These are phyloP conservation scores for Beris chalybata DNA, from an alignment of 2,888 invertebrate genomes.

Conservation along the genomic window DNA sequence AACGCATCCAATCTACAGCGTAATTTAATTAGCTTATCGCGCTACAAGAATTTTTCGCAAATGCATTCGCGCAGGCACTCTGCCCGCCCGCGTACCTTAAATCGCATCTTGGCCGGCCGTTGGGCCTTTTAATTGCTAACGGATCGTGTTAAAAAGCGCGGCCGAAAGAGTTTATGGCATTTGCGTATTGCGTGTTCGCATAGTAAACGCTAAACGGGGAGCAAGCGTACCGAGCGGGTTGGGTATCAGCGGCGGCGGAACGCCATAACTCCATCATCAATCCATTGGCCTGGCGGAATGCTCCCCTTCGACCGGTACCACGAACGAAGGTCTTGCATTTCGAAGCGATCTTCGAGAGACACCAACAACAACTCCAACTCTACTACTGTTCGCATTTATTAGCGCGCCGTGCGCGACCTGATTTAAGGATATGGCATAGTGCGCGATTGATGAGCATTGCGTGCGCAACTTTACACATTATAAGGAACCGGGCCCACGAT, in stretches of 20 bases:
- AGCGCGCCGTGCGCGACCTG: too few relatives aligned
- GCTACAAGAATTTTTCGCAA: conserved; percentile 22
- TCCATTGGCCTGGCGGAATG: conserved; percentile 15
- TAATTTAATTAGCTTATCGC: conserved; percentile 32
- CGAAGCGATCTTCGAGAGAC: too few relatives aligned
- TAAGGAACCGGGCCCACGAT: too few relatives aligned
- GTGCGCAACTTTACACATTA: conserved; percentile 13
- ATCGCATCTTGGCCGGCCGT: conserved; percentile 7
- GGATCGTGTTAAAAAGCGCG: conserved; percentile 26
- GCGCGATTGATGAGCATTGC: conserved; percentile 28
- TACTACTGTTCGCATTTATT: too few relatives aligned
- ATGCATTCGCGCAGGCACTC: conserved; percentile 6
- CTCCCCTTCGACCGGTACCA: too few relatives aligned
- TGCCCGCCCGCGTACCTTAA: too few relatives aligned
- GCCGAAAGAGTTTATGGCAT: conserved; percentile 20
- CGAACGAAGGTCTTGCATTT: too few relatives aligned
- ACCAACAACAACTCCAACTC: too few relatives aligned
- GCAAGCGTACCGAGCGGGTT: too few relatives aligned
- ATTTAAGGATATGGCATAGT: too few relatives aligned
- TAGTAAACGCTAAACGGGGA: conserved; percentile 8
- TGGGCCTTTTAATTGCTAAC: conserved; percentile 31
- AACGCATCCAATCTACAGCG: not conserved
- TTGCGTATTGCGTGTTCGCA: conserved; percentile 28
- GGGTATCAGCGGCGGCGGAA: too few relatives aligned
- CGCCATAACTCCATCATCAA: conserved; percentile 28